phyloP scores from a whole-genome alignment of 2,113 vertebrate genomes.

The Herpetotheres cachinnans region DNA sequence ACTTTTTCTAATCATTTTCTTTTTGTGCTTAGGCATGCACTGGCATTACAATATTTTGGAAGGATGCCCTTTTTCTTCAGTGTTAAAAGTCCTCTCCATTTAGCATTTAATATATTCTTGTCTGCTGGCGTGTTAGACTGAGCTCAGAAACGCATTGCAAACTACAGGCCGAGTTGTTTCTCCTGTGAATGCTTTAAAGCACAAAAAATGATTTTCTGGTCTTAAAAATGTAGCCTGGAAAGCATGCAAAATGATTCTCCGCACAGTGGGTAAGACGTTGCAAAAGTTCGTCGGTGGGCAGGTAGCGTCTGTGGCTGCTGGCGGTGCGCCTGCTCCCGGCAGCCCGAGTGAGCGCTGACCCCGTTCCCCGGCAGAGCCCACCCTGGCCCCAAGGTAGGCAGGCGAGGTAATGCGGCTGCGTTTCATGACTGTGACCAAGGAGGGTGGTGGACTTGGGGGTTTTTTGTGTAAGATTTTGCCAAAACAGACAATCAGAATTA shows the following conservation, averaged over 20 bases:
- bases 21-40: background rate
- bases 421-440: background rate
- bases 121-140: background rate
- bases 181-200: background rate
- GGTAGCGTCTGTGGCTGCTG: background rate
- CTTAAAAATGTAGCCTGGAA: background rate
- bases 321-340: background rate
- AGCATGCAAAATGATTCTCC: background rate
- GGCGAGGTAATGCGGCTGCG: conserved; percentile 22
- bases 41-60: background rate
- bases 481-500: conserved; percentile 50
- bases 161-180: background rate
- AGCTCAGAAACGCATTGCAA: background rate
- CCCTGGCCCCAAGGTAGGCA: conserved; percentile 19
- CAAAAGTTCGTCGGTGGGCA: background rate
- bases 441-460: background rate
- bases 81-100: background rate
- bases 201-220: background rate
- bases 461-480: conserved; percentile 22
- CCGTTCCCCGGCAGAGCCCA: background rate
- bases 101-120: background rate
- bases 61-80: background rate
- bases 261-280: background rate
- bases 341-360: background rate
- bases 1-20: background rate